phyloP scores from a whole-genome alignment of 2,888 invertebrate species.

The Ochropacha duplaris region DNA sequence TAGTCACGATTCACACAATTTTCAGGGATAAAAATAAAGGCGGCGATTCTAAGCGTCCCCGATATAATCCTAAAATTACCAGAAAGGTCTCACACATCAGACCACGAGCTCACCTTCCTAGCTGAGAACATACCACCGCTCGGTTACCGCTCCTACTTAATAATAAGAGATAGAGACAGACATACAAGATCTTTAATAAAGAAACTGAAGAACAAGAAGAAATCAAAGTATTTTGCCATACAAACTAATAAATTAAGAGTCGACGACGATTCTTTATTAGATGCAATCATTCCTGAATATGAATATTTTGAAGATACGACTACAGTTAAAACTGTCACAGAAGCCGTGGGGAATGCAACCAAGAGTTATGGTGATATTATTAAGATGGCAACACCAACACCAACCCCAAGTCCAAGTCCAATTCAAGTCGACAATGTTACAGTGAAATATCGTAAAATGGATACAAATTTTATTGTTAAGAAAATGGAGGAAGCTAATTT shows the following conservation, averaged over 20 bases:
- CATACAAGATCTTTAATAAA: constrained; percentile 39
- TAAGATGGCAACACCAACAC: not conserved
- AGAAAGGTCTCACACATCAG: constrained; percentile 81
- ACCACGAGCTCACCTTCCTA: constrained; percentile 87
- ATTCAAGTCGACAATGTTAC: not conserved
- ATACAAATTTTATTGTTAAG: not conserved
- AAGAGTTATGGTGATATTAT: not conserved
- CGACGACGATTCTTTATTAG: constrained; percentile 27
- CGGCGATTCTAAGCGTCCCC: constrained; percentile 85
- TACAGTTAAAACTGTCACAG: not conserved
- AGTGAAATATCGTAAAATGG: not conserved
- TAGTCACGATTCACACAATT: too few relatives aligned
- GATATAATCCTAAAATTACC: constrained; percentile 74
- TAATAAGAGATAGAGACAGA: constrained; percentile 37
- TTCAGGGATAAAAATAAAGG: constrained; percentile 76
- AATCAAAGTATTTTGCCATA: constrained; percentile 42
- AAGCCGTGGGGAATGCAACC: constrained; percentile 8
- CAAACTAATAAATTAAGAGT: constrained; percentile 30
- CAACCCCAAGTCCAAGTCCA: not conserved
- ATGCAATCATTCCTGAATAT: constrained; percentile 23
- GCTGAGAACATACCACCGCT: constrained; percentile 86
- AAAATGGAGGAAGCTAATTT: not conserved
- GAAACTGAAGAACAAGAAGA: constrained; percentile 39
- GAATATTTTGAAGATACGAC: constrained; percentile 31
- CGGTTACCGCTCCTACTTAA: constrained; percentile 85